Percentiles rank a stretch among this genome's conserved stretches.
Conservation (phyloP, 2,797 vertebrate genomes). For the Paratrypauchen microcephalus region DNA sequence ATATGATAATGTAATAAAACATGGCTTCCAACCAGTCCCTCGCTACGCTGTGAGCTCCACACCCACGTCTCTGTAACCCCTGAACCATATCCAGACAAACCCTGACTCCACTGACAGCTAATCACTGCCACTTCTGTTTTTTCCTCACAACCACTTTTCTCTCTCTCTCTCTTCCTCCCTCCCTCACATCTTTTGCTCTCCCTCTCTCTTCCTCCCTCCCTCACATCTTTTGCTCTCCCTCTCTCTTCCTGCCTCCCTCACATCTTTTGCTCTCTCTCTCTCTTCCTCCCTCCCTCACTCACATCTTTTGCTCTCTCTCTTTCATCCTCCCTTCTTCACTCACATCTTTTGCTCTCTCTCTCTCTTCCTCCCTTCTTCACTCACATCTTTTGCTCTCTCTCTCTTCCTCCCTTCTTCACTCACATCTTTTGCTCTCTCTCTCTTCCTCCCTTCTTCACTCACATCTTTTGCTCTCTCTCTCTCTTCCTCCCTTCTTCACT, state of each 20-base stretch:
- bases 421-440: too few relatives aligned
- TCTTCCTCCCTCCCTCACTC: conserved; percentile 20
- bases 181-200: conserved; percentile 14
- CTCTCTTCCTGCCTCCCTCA: conserved; percentile 26
- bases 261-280: conserved; percentile 34
- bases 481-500: conserved; percentile 26
- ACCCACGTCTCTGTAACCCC: not conserved
- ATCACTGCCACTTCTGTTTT: conserved; percentile 17
- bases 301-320: not conserved
- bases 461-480: conserved; percentile 31
- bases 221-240: conserved; percentile 9
- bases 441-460: not conserved
- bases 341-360: conserved; percentile 29
- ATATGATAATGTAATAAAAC: too few relatives aligned
- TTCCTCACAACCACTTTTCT: conserved; percentile 16
- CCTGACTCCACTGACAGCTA: not conserved
- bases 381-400: conserved; percentile 15
- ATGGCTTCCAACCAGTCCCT: too few relatives aligned
- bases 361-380: conserved; percentile 28
- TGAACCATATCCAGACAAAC: conserved; percentile 1
- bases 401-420: conserved; percentile 21
- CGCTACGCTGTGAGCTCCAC: not conserved
- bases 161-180: not conserved
- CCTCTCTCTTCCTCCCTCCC: conserved; percentile 34
- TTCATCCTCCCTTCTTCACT: not conserved